Evolutionary conservation across 2,797 vertebrate species (phyloP), one percentile per base, ranked within the genome.

Genomic region (Gallirallus australis): DNA sequence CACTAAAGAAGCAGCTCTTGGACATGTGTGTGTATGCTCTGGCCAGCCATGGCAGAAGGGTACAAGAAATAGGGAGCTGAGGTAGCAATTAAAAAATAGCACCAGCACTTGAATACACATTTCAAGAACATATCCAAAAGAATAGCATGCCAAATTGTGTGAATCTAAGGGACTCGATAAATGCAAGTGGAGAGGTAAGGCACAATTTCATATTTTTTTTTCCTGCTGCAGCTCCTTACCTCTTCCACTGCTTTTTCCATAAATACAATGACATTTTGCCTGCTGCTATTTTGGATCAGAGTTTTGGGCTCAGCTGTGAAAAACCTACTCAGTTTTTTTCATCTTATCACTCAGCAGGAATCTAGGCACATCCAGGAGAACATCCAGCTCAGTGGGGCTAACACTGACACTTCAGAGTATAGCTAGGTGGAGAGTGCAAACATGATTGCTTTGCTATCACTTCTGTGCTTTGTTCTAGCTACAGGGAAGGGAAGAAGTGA

Each of bases 11-110:
- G 3, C 11, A 52, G 25, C 19, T 65, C 15, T 72, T 19, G n/a
- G 17, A n/a, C 3, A 5, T 11, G 9, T 0, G 0, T 18, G 3
- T 65, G 84, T 89, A 59, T 59, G 45, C 8, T 70, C n/a, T 90
- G 19, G 35, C 6, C 24, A 35, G 11, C 10, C 5, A 68, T 0
- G 15, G 30, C 20, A 23, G 40, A 77, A 61, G 7, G 18, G 23
- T 6, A 48, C 30, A 25, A 82, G 45, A 21, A 85, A 47, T 1
- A 70, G 12, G 6, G 12, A 73, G 27, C 27, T 88, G 72, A 78
- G 6, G 19, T 8, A 88, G n/a, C 15, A 63, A 5, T 1, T 57
- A 40, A 70, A 40, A 77, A 19, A 11, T 48, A 69, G 24, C 31
- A 48, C 8, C 15, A 61, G 20, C 50, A 20, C n/a, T 80, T 82